These are phyloP conservation scores for Acanthurus leucopareius DNA, from an alignment of 2,797 vertebrate species.

Conservation along the genomic window DNA sequence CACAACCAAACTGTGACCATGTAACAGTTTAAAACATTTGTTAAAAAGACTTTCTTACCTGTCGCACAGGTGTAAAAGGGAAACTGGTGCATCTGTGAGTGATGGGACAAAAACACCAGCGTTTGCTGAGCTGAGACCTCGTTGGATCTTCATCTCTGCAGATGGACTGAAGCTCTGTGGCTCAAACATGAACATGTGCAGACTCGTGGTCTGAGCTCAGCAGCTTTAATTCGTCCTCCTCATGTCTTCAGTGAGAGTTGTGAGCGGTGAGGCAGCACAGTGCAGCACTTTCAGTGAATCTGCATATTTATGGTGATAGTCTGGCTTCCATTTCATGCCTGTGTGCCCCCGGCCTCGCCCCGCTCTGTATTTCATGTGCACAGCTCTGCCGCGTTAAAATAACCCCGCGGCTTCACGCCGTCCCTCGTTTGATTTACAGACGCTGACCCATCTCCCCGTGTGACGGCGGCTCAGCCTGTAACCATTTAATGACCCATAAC, in stretches of 20 bases:
- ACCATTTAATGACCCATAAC: constrained; percentile 62
- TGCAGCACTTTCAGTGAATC: constrained; percentile 26
- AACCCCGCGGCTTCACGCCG: constrained; percentile 5
- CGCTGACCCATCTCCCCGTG: constrained; percentile 36
- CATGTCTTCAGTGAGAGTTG: too few relatives aligned
- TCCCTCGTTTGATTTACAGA: constrained; percentile 35
- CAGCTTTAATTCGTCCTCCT: constrained; percentile 7
- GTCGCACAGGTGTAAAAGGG: too few relatives aligned
- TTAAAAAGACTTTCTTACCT: too few relatives aligned
- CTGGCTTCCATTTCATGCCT: constrained; percentile 38
- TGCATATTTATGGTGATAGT: constrained; percentile 46
- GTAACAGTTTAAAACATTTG: too few relatives aligned
- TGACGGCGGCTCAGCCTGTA: constrained; percentile 38
- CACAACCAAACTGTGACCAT: too few relatives aligned
- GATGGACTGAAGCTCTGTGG: neutral
- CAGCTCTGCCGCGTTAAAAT: constrained; percentile 23
- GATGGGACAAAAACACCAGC: too few relatives aligned
- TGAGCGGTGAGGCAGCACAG: neutral
- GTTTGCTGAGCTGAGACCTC: too few relatives aligned
- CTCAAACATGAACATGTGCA: neutral
- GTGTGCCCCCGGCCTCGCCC: constrained; percentile 10
- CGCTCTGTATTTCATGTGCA: constrained; percentile 14
- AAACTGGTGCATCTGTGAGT: too few relatives aligned
- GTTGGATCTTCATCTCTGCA: neutral
- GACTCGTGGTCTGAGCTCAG: neutral